Base-by-base conservation (phyloP, 2,113 vertebrate species). In the Megaceryle maxima region DNA sequence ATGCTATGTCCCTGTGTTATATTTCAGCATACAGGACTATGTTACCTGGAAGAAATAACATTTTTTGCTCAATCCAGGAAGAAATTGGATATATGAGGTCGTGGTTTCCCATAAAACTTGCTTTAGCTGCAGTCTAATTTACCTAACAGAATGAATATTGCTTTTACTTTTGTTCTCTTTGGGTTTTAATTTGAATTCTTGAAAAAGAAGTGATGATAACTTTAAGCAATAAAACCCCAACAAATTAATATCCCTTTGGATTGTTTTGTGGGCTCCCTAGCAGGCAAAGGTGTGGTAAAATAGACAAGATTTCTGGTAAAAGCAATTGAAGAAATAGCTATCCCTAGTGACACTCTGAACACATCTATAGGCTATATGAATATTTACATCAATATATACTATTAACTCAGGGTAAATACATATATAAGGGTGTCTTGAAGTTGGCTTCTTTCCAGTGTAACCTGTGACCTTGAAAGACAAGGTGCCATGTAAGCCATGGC, bases 381-480 rank as follows among this genome's bases (percentile, higher is more conserved):
- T 41, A 2, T 5, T 39, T 3, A 41, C 35, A 87, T 57, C 66
- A 51, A 11, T 26, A 16, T 13, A 26, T 35, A 48, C 17, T 28
- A 0, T 35, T 64, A 24, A 0, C 25, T 14, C 46, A 41, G 22
- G 17, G 20, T 14, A 14, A 29, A 28, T 6, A 6, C 6, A 1
- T 64, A 16, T 20, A 11, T 59, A 19, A 64, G 12, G 15, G 25
- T 57, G 28, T 14, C 31, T 50, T 37, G 60, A 26, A 76, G 22
- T 28, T 76, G 82, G 29, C 68, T 56, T 46, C 92, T 88, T 78
- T 87, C 66, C 60, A 31, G 67, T 29, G n/a, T 66, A 76, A 94
- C 82, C 22, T 64, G 82, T 96, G 87, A 93, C 88, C 89, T 95
- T 96, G 94, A 84, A 48, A 90, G 33, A 60, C 66, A 68, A 94